Base-by-base conservation (phyloP, 1,140 invertebrate species). In the Drosophila ercepeae region DNA sequence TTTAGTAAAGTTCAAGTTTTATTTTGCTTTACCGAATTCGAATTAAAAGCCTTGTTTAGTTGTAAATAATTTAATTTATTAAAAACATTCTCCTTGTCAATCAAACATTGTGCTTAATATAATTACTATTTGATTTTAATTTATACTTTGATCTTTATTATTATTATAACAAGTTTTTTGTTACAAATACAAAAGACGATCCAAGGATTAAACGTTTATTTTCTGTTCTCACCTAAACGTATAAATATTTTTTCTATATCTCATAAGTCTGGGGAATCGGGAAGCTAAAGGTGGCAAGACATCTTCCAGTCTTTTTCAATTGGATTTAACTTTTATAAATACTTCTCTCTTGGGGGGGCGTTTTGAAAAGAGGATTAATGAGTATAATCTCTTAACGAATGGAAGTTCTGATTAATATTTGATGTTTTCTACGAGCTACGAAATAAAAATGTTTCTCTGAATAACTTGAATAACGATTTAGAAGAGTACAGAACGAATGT, bases 101-200 rank as follows among this genome's bases (percentile, higher is more conserved):
- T 13, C 3, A 36, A 13, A 36, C 34, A 13, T 34, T 34, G 8
- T 34, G 9, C 32, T 6, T 11, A 39, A 14, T 59, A 36, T 1
- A 13, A 48, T 23, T 63, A 19, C 9, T n/a, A 11, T 9, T 64
- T 44, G 27, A n/a, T 51, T 63, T 23, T 67, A 64, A 64, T 64
- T 64, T 64, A 8, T 27, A 64, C 34, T 34, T n/a, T n/a, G n/a
- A n/a, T n/a, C n/a, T n/a, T n/a, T n/a, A n/a, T n/a, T n/a, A n/a
- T 6, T 44, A 21, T 52, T 50, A 65, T 65, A 67, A 67, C 63
- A 67, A 65, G 46, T 65, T 65, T 4, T 11, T 9, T 64, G 27
- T 60, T 64, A 44, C 34, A 8, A 25, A 19, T 32, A 51, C 45
- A 51, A 44, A 42, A 32, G 59, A 48, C 55, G 42, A 27, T 13